These are phyloP conservation scores for Hyles vespertilio DNA, from an alignment of 1,140 invertebrate species.

Conservation along the genomic window DNA sequence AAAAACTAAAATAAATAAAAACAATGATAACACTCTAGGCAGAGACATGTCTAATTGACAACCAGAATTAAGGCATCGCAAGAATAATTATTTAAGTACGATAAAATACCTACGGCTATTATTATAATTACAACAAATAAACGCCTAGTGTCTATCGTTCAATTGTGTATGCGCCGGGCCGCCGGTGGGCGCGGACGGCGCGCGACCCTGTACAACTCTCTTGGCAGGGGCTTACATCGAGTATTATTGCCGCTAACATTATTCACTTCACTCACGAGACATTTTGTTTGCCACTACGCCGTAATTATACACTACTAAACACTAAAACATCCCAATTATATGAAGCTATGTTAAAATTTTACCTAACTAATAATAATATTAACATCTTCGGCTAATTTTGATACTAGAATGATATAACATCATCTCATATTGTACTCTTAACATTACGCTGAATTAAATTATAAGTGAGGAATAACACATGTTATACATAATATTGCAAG, in stretches of 20 bases:
- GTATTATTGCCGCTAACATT: conserved; percentile 74
- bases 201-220: conserved; percentile 46
- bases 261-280: conserved; percentile 66
- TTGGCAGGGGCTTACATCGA: conserved; percentile 67
- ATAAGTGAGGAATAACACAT: conserved; percentile 68
- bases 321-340: conserved; percentile 76
- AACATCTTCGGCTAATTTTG: conserved; percentile 77
- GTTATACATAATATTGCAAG: conserved; percentile 75
- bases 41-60: conserved; percentile 77
- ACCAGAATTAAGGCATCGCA: conserved; percentile 78
- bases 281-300: conserved; percentile 68
- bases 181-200: conserved; percentile 26
- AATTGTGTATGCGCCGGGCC: conserved; percentile 37
- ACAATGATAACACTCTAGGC: conserved; percentile 75
- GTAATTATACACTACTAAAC: conserved; percentile 70
- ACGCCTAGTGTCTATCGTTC: conserved; percentile 69
- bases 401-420: conserved; percentile 77
- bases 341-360: conserved; percentile 76
- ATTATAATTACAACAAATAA: conserved; percentile 76
- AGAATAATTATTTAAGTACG: conserved; percentile 77
- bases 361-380: conserved; percentile 75
- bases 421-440: conserved; percentile 77
- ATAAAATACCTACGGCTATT: conserved; percentile 76
- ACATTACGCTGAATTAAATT: conserved; percentile 74
- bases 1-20: conserved; percentile 73